These are phyloP conservation scores for Suillia variegata DNA, from an alignment of 2,888 invertebrate species.

Conservation along the genomic window DNA sequence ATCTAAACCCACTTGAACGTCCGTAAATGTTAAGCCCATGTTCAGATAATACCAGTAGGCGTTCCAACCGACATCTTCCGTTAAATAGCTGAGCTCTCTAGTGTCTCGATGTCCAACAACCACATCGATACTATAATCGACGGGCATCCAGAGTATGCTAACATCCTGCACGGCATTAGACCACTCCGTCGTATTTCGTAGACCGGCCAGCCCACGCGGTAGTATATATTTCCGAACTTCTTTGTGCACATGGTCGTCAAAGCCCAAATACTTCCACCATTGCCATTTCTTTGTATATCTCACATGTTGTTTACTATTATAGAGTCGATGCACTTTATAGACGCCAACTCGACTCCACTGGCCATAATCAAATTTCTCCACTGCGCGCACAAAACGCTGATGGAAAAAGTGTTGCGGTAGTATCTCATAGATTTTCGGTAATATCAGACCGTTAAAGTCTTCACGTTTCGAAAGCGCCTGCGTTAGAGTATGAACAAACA, in stretches of 20 bases:
- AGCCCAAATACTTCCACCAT: no score
- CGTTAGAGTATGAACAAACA: slow-evolving; percentile 73
- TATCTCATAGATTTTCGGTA: slow-evolving; percentile 78
- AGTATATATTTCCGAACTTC: slow-evolving; percentile 21
- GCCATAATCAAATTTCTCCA: slow-evolving; percentile 62
- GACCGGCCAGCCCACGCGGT: slow-evolving; percentile 23
- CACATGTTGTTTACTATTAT: no score
- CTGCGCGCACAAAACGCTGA: slow-evolving; percentile 69
- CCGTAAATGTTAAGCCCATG: slow-evolving; percentile 55
- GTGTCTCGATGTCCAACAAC: neutral
- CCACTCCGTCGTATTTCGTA: slow-evolving; percentile 33
- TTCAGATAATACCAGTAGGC: slow-evolving; percentile 53
- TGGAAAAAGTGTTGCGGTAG: slow-evolving; percentile 76
- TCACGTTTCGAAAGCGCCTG: slow-evolving; percentile 70
- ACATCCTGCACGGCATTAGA: slow-evolving; percentile 34
- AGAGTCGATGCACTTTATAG: no score
- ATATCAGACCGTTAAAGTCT: slow-evolving; percentile 69
- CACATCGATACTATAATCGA: neutral
- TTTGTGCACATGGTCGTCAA: neutral
- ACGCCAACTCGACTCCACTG: slow-evolving; percentile 27
- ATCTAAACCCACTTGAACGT: slow-evolving; percentile 18
- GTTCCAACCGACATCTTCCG: slow-evolving; percentile 71
- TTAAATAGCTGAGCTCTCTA: slow-evolving; percentile 61
- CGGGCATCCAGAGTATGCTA: slow-evolving; percentile 24
- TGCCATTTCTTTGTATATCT: no score